Percentiles rank a stretch among this genome's conserved stretches.
These are phyloP conservation scores for Aramus guarauna DNA, from an alignment of 2,113 vertebrate species.

Conservation along the genomic window DNA sequence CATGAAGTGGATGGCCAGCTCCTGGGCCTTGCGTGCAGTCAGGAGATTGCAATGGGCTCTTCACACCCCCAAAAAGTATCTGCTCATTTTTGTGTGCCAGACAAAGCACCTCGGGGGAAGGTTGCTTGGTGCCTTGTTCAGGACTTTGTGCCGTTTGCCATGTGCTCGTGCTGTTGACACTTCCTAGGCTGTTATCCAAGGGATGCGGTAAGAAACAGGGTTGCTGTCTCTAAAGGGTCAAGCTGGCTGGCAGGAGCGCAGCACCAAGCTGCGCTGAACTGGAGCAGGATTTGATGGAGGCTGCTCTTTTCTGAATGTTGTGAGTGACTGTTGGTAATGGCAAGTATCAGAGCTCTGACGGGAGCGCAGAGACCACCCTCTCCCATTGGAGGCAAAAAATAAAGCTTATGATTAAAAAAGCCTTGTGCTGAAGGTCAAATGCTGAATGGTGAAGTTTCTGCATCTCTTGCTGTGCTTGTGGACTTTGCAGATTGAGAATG, in stretches of 20 bases:
- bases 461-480: neutral
- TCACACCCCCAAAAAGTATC: neutral
- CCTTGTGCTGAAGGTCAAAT: neutral
- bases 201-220: neutral
- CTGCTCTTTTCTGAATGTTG: neutral
- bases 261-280: neutral
- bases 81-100: neutral
- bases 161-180: neutral
- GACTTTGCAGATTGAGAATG: slow-evolving; percentile 79
- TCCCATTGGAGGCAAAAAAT: neutral
- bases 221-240: neutral
- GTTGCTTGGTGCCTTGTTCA: neutral
- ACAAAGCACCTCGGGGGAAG: neutral
- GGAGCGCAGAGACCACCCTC: neutral
- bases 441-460: neutral
- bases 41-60: neutral
- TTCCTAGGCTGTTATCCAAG: neutral
- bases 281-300: neutral
- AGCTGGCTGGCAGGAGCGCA: neutral
- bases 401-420: neutral
- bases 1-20: neutral
- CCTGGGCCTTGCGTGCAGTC: neutral
- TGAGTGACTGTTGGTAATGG: neutral
- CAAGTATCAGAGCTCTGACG: neutral
- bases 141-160: neutral